Base-by-base conservation (phyloP, 2,888 invertebrate genomes). In the Caenorhabditis wallacei region DNA sequence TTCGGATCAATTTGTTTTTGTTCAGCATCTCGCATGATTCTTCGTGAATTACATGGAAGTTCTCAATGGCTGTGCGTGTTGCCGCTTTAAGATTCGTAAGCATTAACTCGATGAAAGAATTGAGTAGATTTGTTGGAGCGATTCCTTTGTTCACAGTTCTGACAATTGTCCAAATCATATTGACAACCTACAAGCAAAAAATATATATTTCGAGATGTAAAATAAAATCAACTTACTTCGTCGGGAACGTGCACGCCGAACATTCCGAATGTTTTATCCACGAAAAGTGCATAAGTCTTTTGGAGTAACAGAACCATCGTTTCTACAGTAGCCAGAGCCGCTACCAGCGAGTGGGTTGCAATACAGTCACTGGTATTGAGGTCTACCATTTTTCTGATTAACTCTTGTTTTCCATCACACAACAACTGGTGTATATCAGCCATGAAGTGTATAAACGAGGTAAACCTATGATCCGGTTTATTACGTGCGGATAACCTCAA, bases 251-350 rank as follows among this genome's bases (percentile, higher is more conserved):
- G 2, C 10, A 18, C 30, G 37, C 76, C 76, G n/a, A 54, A 76
- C 43, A 76, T 53, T 24, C 76, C 76, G n/a, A 53, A 11, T 10
- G 30, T 35, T 5, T 69, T 53, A 22, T 76, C 69, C 10, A 59
- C 24, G 20, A 26, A 68, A 0, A 37, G 26, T n/a, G 69, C 59
- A 35, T 18, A 35, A 4, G 43, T 26, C 35, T 35, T 68, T 18
- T 69, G 59, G 24, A 76, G n/a, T 18, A 76, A 16, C 5, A 76
- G 35, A n/a, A 76, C 30, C 4, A 46, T 20, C 16, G 69, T 43
- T n/a, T 76, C 76, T 1, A 76, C 53, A 0, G 61, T 10, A 0
- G 69, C n/a, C 22, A 76, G 5, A 0, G 37, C 35, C 0, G 40
- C 54, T 4, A 76, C 26, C 7, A 76, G 16, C 16, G 30, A 24